Evolutionary conservation across 2,888 invertebrate species (phyloP).

Genomic region (Eudasyphora cyanicolor): DNA sequence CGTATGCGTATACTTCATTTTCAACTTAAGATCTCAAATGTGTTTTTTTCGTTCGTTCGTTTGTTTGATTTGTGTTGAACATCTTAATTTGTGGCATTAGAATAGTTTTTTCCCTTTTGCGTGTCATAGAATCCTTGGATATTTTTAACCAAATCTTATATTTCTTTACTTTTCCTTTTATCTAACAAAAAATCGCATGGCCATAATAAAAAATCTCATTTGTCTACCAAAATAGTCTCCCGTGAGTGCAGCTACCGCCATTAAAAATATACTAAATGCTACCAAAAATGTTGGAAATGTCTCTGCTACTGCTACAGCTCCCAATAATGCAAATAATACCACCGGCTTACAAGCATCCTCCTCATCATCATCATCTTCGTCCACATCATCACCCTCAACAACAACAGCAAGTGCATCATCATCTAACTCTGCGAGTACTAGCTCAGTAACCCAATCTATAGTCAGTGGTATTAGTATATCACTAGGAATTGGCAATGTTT

Average conservation of each 20-base stretch:
- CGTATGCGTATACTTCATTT: slow-evolving; percentile 4
- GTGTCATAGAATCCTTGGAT: not conserved
- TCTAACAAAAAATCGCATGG: slow-evolving; percentile 30
- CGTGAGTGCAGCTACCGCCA: slow-evolving; percentile 76
- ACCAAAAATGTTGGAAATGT: slow-evolving; percentile 75
- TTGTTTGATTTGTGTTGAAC: not conserved
- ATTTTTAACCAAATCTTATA: slow-evolving; percentile 41
- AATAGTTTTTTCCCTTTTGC: not conserved
- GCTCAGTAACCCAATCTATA: slow-evolving; percentile 73
- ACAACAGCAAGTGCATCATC: too few species aligned
- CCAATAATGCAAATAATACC: slow-evolving; percentile 18
- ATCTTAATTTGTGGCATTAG: not conserved
- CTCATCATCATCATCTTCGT: slow-evolving; percentile 34
- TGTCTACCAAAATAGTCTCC: slow-evolving; percentile 70
- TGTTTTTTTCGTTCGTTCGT: not conserved
- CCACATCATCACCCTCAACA: slow-evolving; percentile 46
- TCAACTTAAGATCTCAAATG: not conserved
- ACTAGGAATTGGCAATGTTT: slow-evolving; percentile 71
- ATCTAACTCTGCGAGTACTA: slow-evolving; percentile 46
- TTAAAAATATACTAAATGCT: slow-evolving; percentile 76
- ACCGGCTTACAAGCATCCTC: slow-evolving; percentile 24
- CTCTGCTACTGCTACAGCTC: slow-evolving; percentile 44
- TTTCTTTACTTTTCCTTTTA: slow-evolving; percentile 45
- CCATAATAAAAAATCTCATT: slow-evolving; percentile 27
- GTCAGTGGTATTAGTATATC: slow-evolving; percentile 76